These are phyloP conservation scores for Pyrgilauda ruficollis DNA, from an alignment of 2,113 vertebrate genomes.

Conservation along the genomic window DNA sequence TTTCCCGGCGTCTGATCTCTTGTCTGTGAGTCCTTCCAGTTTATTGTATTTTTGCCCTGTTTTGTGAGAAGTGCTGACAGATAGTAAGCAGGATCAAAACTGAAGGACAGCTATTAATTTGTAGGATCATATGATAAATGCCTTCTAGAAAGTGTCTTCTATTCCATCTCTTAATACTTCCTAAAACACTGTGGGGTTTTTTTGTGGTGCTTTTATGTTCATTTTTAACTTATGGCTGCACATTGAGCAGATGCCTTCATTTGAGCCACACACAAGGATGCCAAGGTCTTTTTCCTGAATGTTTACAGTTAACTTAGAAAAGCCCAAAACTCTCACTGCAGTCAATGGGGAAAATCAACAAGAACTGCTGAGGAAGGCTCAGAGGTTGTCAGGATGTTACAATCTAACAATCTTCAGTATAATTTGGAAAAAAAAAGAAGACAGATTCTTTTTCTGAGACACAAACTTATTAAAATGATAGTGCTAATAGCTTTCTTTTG, in stretches of 20 bases:
- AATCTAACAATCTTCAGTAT: neutral
- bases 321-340: slow-evolving; percentile 1
- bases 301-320: slow-evolving; percentile 17
- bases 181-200: neutral
- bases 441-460: neutral
- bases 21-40: neutral
- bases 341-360: neutral
- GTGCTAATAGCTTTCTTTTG: neutral
- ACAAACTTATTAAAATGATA: neutral
- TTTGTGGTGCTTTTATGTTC: neutral
- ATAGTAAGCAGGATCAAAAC: neutral
- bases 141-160: neutral
- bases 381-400: neutral
- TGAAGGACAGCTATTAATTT: neutral
- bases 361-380: slow-evolving; percentile 2
- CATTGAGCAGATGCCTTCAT: slow-evolving; percentile 27
- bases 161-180: neutral
- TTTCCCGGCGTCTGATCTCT: neutral
- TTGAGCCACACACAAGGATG: neutral
- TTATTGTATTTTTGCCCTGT: neutral
- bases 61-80: neutral
- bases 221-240: neutral
- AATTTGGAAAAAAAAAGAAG: neutral
- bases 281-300: slow-evolving; percentile 5
- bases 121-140: neutral